Percentiles rank a stretch among this genome's conserved stretches.
Evolutionary conservation across 2,888 invertebrate species (phyloP).

Genomic region (Polymixis lichenea): DNA sequence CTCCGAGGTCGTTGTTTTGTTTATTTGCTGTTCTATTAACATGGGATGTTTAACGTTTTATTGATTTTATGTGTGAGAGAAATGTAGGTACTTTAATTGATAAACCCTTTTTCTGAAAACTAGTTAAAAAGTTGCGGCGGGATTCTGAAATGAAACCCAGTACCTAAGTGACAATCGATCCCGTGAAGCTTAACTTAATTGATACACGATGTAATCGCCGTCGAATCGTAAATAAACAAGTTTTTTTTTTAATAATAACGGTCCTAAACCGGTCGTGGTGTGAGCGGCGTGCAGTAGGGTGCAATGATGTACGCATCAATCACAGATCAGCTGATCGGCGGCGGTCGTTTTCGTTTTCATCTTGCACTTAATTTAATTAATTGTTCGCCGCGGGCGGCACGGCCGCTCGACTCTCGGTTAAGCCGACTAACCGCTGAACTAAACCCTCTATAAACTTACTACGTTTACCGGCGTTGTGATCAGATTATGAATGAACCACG

Average conservation of each 20-base stretch:
- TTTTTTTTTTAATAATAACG: conserved; percentile 75
- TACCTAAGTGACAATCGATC: conserved; percentile 37
- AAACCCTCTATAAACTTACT: conserved; percentile 74
- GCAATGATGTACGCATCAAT: conserved; percentile 81
- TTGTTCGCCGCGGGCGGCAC: conserved; percentile 81
- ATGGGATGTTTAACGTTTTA: conserved; percentile 27
- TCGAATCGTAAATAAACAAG: conserved; percentile 73
- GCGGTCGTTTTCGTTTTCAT: conserved; percentile 85
- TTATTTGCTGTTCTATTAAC: conserved; percentile 60
- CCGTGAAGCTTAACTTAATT: conserved; percentile 73
- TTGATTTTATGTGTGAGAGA: conserved; percentile 27
- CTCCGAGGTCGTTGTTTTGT: conserved; percentile 73
- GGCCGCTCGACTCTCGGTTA: conserved; percentile 64
- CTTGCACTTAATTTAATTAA: conserved; percentile 87
- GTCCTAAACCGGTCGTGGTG: conserved; percentile 82
- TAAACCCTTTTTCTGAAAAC: conserved; percentile 26
- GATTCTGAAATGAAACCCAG: conserved; percentile 24
- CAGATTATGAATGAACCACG: conserved; percentile 83
- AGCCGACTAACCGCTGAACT: conserved; percentile 74
- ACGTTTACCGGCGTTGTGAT: conserved; percentile 75
- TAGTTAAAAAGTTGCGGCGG: conserved; percentile 16
- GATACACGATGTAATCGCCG: conserved; percentile 74
- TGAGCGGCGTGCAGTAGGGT: conserved; percentile 75
- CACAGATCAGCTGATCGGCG: conserved; percentile 87
- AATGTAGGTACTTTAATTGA: background rate